A percentile compares a stretch with the other conserved stretches of the same genome.
These are phyloP conservation scores for Trochalopteron elliotii DNA, from an alignment of 2,113 vertebrate genomes.

Conservation along the genomic window DNA sequence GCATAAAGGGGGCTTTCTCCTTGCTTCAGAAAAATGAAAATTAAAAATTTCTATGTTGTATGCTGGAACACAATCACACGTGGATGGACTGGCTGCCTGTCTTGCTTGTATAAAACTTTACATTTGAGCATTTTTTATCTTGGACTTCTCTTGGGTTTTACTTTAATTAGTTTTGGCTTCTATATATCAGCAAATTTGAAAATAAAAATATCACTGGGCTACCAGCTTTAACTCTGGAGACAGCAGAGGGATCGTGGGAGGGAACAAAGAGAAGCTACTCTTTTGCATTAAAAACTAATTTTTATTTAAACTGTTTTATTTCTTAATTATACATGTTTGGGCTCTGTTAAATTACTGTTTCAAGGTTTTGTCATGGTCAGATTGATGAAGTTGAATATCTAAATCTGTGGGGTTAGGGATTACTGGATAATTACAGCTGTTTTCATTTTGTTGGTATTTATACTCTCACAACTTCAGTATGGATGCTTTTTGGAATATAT, in stretches of 20 bases:
- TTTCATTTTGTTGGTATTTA: background rate
- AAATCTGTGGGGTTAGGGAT: background rate
- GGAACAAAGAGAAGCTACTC: background rate
- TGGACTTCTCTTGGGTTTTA: background rate
- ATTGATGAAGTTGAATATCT: background rate
- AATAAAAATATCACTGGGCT: background rate
- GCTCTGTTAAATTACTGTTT: background rate
- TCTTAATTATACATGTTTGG: background rate
- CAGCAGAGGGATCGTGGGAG: background rate
- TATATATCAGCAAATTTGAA: background rate
- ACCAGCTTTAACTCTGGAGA: background rate
- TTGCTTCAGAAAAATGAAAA: background rate
- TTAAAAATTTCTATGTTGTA: background rate
- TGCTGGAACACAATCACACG: background rate
- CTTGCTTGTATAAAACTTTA: background rate
- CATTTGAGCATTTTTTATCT: background rate
- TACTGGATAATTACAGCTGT: background rate
- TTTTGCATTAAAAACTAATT: background rate
- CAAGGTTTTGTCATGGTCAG: background rate
- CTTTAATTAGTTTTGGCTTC: background rate
- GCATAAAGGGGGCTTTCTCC: background rate
- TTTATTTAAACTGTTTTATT: background rate
- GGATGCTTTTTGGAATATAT: background rate
- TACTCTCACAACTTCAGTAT: background rate
- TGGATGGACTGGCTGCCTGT: background rate